Base-by-base conservation (phyloP, 2,113 vertebrate species). In the Dicentrarchus labrax region DNA sequence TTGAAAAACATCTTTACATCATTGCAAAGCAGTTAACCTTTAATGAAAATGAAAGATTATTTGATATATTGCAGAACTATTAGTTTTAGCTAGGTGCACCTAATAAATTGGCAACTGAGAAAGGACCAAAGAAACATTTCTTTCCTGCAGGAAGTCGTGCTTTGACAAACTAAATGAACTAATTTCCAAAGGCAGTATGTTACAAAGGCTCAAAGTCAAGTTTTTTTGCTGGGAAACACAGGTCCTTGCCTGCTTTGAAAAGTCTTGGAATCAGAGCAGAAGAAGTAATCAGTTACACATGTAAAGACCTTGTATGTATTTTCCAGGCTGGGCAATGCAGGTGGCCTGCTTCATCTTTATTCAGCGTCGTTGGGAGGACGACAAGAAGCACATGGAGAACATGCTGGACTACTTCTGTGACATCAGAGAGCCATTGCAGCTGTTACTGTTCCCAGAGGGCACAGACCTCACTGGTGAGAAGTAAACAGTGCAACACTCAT, bases 361-460 rank as follows among this genome's bases (percentile, higher is more conserved):
- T 91, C 96, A 96, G 11, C 96, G 98, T n/a, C 97, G 94, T 59
- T 99, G 98, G 98, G 97, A 98, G 80, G 93, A 96, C 30, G 98
- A 99, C 92, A 97, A 95, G 89, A 93, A 80, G 70, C 98, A 99
- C 93, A 94, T 99, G 90, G 96, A 95, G 93, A 96, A 96, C 86
- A 98, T 99, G 97, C 95, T 99, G 91, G 94, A 97, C 93, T 99
- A 99, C 94, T 99, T 99, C 91, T 99, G 98, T 91, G 97, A 97
- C 90, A 99, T 98, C 89, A 96, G 13, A 81, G 97, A 99, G 77
- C 98, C 97, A 0, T 93, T 99, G 19, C 98, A 99, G 86, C 97
- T 99, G 76, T 97, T 99, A 19, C 95, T 99, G 85, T 99, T 99
- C 91, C 98, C 98, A 0, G 98, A 99, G 93, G 98, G 98, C 88